Evolutionary conservation across 2,888 invertebrate species (phyloP), one percentile per base, ranked within the genome.

Genomic region (Ectemnius cavifrons): DNA sequence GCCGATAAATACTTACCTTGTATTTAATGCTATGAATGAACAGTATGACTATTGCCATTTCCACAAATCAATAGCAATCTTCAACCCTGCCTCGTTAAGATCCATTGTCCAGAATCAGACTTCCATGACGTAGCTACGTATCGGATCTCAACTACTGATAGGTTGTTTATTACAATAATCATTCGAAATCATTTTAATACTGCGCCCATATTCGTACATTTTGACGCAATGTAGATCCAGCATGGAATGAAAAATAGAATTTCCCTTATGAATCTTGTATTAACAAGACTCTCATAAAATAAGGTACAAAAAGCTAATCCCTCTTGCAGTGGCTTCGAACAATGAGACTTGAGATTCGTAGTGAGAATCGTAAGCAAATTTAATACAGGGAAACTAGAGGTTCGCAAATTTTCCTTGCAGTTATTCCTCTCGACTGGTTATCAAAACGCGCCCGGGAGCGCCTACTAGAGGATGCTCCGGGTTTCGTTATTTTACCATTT

Each of bases 21-120:
- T 37, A 37, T 37, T 37, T 37, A 37, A 2, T 8, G 67, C 67
- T 63, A 67, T 71, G 23, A 73, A 71, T 67, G 59, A 27, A 65
- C 37, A 18, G 57, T 5, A 71, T 70, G 58, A 58, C 69, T 58
- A 73, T 76, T 37, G 73, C 63, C 73, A 76, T 59, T 70, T 78
- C 70, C 65, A 62, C 70, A 67, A 76, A 87, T 86, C 85, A 85
- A 86, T 88, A 86, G 88, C 85, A 85, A 85, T 84, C 82, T 87
- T 88, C 86, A 85, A 84, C 85, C 85, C 83, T 81, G 80, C 81
- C 85, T 86, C 86, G 86, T 86, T 85, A 86, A 82, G 78, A 85
- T 83, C 86, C 86, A 88, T 87, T 87, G 88, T 88, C 86, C 86
- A 80, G 83, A 87, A 88, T 88, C 86, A 85, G 83, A 84, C 84